Evolutionary conservation across 2,888 invertebrate genomes (phyloP).

Genomic region (Gerris lacustris): DNA sequence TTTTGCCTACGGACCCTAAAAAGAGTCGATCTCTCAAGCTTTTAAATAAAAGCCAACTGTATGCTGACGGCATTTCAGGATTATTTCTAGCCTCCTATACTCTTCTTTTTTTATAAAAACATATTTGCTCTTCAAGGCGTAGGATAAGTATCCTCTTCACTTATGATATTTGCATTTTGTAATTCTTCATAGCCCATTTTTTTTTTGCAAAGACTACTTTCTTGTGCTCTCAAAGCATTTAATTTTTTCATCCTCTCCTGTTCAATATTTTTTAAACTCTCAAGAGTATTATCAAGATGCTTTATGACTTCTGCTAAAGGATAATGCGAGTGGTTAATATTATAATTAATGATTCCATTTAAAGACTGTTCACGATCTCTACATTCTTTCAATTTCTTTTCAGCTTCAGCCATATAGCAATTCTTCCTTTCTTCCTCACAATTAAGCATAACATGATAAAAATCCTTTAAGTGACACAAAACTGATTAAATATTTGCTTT

Average conservation of each 20-base stretch:
- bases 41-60: too few relatives aligned
- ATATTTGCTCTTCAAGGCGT: too few relatives aligned
- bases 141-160: too few relatives aligned
- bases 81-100: too few relatives aligned
- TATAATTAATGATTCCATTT: slow-evolving; percentile 18
- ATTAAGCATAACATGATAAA: slow-evolving; percentile 48
- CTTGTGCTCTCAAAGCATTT: background rate
- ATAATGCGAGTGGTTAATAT: slow-evolving; percentile 14
- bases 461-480: slow-evolving; percentile 28
- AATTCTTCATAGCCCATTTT: too few relatives aligned
- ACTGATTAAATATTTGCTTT: background rate
- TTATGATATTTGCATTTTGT: too few relatives aligned
- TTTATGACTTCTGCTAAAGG: slow-evolving; percentile 20
- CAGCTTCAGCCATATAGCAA: slow-evolving; percentile 44
- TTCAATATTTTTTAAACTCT: slow-evolving; percentile 18
- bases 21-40: too few relatives aligned
- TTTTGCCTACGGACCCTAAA: too few relatives aligned
- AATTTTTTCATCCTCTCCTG: slow-evolving; percentile 19
- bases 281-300: slow-evolving; percentile 17
- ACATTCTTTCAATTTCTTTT: slow-evolving; percentile 33
- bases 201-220: background rate
- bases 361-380: slow-evolving; percentile 22
- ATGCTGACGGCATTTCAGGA: too few relatives aligned
- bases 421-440: slow-evolving; percentile 48
- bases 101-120: too few relatives aligned